Conservation (phyloP, 2,888 invertebrate species). For the Patella depressa region DNA sequence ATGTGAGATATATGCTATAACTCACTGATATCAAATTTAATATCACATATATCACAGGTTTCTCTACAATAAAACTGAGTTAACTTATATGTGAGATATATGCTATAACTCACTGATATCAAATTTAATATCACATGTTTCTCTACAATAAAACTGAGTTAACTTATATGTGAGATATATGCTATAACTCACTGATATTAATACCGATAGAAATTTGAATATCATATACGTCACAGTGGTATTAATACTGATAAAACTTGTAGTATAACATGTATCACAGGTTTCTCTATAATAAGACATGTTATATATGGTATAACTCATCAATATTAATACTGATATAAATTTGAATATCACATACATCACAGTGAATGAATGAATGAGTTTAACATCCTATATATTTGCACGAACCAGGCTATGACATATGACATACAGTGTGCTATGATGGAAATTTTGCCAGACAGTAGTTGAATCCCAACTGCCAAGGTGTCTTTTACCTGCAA, state of each 20-base stretch:
- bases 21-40: conserved; percentile 71
- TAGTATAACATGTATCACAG: too few species aligned
- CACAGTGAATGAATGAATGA: too few species aligned
- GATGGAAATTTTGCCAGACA: too few species aligned
- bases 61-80: conserved; percentile 74
- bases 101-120: conserved; percentile 79
- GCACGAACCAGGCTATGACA: conserved; percentile 70
- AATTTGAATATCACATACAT: too few species aligned
- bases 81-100: conserved; percentile 79
- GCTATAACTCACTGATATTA: too few species aligned
- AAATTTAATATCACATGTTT: conserved; percentile 67
- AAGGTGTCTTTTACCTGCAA: too few species aligned
- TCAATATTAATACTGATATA: conserved; percentile 73
- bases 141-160: conserved; percentile 74
- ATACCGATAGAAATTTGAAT: too few species aligned
- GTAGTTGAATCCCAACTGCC: too few species aligned
- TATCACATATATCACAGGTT: too few species aligned
- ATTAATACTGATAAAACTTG: conserved; percentile 72
- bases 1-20: conserved; percentile 80
- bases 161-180: conserved; percentile 73
- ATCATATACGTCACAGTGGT: conserved; percentile 54
- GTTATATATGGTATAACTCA: conserved; percentile 82
- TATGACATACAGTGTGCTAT: too few species aligned
- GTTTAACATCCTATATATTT: too few species aligned
- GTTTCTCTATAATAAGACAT: conserved; percentile 72